A percentile compares a stretch with the other conserved stretches of the same genome.
Evolutionary conservation across 2,797 vertebrate species (phyloP).

Genomic region (Syndactyla subalaris): DNA sequence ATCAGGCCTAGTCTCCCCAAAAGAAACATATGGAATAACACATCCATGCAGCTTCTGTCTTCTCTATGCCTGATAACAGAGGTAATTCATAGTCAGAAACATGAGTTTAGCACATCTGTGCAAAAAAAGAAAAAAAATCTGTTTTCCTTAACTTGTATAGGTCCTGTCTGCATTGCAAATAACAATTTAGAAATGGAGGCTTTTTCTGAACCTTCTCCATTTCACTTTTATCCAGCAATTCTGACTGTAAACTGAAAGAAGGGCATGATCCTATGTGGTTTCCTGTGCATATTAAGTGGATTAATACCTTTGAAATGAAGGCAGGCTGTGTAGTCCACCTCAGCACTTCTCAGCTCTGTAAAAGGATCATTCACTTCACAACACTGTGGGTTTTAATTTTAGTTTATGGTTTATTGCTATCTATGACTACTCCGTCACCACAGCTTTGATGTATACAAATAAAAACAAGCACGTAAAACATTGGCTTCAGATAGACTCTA

Average conservation of each 20-base stretch:
- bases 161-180: background rate
- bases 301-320: background rate
- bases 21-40: background rate
- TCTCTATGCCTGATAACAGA: background rate
- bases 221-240: background rate
- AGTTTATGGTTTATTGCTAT: slow-evolving; percentile 30
- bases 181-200: background rate
- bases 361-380: background rate
- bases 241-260: background rate
- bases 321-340: background rate
- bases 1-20: background rate
- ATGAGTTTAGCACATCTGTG: background rate
- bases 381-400: slow-evolving; percentile 15
- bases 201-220: background rate
- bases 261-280: background rate
- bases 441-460: background rate
- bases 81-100: background rate
- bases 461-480: slow-evolving; percentile 1
- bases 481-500: background rate
- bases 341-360: background rate
- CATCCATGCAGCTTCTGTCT: background rate
- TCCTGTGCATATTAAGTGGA: background rate
- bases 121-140: background rate
- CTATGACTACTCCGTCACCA: background rate
- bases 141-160: background rate